phyloP scores from a whole-genome alignment of 2,113 vertebrate genomes.

The Rhinolophus sinicus region DNA sequence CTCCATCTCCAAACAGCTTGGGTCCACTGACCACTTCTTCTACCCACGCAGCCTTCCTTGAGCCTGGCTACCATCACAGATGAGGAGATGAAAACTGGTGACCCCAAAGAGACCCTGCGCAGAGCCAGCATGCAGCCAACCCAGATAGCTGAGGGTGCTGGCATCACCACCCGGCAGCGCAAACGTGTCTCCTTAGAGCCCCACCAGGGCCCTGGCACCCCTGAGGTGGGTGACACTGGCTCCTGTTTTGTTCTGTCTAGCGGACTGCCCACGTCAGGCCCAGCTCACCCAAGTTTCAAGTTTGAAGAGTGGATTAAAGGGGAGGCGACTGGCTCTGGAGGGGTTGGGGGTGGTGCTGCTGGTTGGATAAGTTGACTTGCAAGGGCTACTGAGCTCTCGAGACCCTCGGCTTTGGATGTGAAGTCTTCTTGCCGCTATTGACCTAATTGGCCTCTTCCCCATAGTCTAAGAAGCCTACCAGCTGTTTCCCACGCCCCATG shows the following conservation, averaged over 20 bases:
- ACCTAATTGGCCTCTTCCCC: background rate
- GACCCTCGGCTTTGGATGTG: background rate
- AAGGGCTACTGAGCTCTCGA: background rate
- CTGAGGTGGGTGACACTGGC: slow-evolving; percentile 82
- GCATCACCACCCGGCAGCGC: slow-evolving; percentile 83
- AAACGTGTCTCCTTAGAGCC: slow-evolving; percentile 81
- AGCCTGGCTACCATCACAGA: slow-evolving; percentile 87
- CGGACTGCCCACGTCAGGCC: background rate
- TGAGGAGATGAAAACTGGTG: slow-evolving; percentile 92
- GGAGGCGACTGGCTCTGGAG: background rate
- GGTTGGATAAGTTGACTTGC: background rate
- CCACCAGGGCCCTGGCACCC: slow-evolving; percentile 85
- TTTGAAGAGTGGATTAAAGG: background rate
- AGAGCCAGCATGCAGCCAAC: slow-evolving; percentile 90
- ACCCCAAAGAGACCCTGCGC: slow-evolving; percentile 92
- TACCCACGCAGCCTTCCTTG: slow-evolving; percentile 82
- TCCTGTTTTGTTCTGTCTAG: background rate
- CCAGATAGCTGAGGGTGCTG: slow-evolving; percentile 85
- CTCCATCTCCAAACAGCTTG: background rate
- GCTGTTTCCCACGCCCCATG: slow-evolving; percentile 93
- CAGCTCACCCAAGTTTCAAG: background rate
- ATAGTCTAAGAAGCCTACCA: slow-evolving; percentile 88
- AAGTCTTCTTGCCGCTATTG: background rate
- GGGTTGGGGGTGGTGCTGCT: background rate
- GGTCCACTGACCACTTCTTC: background rate